These are phyloP conservation scores for Syrphus vitripennis DNA, from an alignment of 2,888 invertebrate genomes.

Conservation along the genomic window DNA sequence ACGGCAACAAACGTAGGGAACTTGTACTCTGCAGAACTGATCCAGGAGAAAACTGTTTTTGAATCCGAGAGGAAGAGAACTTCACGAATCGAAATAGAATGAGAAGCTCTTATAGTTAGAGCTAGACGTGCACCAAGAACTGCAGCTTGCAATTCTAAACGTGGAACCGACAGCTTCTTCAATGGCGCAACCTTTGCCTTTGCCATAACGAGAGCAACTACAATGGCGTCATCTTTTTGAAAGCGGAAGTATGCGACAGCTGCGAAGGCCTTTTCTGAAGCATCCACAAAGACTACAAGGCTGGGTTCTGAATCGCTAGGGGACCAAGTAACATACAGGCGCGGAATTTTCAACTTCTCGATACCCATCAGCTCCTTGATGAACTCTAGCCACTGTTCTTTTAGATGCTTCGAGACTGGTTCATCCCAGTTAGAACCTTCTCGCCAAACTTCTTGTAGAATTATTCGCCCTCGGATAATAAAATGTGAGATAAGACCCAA, in stretches of 20 bases:
- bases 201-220: constrained; percentile 14
- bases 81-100: neutral
- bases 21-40: too few relatives aligned
- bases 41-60: too few relatives aligned
- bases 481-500: neutral
- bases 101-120: neutral
- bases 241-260: neutral
- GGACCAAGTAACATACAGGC: neutral
- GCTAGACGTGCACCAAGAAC: neutral
- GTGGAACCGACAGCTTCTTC: constrained; percentile 1
- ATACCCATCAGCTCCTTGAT: neutral
- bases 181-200: constrained; percentile 14
- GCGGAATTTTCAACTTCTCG: neutral
- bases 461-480: constrained; percentile 4
- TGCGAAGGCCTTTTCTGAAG: constrained; percentile 3
- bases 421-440: constrained; percentile 23
- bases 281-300: neutral
- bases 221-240: neutral
- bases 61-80: neutral
- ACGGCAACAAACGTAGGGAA: too few relatives aligned
- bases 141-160: constrained; percentile 3
- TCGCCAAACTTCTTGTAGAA: constrained; percentile 10
- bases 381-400: neutral
- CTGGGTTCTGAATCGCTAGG: neutral
- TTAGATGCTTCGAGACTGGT: neutral